These are phyloP conservation scores for Tachuris rubrigastra DNA, from an alignment of 2,113 vertebrate genomes.

Conservation along the genomic window DNA sequence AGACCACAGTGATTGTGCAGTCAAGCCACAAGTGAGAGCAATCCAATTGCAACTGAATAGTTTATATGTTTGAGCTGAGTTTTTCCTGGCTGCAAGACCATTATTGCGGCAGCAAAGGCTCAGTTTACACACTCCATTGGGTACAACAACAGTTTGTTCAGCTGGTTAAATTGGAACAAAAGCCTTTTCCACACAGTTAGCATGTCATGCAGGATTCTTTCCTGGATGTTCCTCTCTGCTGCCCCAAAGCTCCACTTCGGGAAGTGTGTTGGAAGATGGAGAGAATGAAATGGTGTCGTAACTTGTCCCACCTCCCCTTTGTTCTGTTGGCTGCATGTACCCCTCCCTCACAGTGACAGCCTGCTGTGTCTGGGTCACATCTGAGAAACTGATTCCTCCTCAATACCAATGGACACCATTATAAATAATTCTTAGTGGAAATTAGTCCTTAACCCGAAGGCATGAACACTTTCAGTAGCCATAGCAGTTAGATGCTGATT, in stretches of 20 bases:
- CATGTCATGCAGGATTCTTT: not conserved
- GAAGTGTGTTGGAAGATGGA: not conserved
- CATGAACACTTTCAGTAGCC: not conserved
- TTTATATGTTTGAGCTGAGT: not conserved
- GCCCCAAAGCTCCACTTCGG: not conserved
- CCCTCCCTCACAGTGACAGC: not conserved
- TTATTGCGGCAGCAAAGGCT: not conserved
- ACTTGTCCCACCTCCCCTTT: not conserved
- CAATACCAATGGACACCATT: not conserved
- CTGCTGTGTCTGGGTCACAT: not conserved
- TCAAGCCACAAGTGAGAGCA: not conserved
- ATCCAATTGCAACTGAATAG: not conserved
- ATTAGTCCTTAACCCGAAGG: not conserved
- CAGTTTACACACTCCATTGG: not conserved
- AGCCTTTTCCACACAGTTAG: not conserved
- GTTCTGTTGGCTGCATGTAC: not conserved
- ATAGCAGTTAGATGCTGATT: not conserved
- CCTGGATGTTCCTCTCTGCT: not conserved
- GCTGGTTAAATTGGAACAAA: not conserved
- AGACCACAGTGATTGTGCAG: not conserved
- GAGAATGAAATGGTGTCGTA: not conserved
- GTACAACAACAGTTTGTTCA: not conserved
- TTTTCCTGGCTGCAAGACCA: not conserved
- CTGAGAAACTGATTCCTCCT: not conserved
- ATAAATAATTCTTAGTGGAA: not conserved